These are phyloP conservation scores for Serranus cabrilla DNA, from an alignment of 2,797 vertebrate genomes.

Conservation along the genomic window DNA sequence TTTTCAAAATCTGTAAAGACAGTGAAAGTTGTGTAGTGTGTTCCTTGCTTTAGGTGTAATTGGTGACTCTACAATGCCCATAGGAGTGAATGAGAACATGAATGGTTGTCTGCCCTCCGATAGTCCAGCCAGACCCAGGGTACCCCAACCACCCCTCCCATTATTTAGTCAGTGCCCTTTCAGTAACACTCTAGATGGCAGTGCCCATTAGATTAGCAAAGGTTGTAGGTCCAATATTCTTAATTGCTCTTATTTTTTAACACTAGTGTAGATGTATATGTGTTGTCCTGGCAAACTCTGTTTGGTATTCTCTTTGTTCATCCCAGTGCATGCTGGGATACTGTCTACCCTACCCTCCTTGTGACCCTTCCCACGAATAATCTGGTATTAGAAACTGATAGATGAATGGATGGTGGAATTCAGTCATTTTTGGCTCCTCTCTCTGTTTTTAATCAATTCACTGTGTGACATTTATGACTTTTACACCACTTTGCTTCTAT, in stretches of 20 bases:
- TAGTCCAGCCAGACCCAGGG: too few relatives aligned
- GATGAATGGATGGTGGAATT: slow-evolving; percentile 1
- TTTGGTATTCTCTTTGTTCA: slow-evolving; percentile 1
- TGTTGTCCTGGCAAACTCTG: background rate
- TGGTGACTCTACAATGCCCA: too few relatives aligned
- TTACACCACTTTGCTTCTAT: slow-evolving; percentile 35
- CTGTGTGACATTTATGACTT: slow-evolving; percentile 48
- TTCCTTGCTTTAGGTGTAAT: too few relatives aligned
- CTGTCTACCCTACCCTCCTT: background rate
- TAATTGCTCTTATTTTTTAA: slow-evolving; percentile 9
- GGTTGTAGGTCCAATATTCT: background rate
- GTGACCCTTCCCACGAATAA: background rate
- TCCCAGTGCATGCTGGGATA: background rate
- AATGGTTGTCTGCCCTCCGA: too few relatives aligned
- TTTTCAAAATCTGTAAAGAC: too few relatives aligned
- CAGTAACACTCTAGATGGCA: too few relatives aligned
- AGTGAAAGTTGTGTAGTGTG: too few relatives aligned
- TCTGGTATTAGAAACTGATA: background rate
- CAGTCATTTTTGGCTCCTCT: background rate
- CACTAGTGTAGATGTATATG: background rate
- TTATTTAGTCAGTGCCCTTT: too few relatives aligned
- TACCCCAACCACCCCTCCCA: too few relatives aligned
- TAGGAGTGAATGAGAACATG: too few relatives aligned
- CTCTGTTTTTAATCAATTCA: slow-evolving; percentile 41
- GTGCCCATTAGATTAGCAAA: too few relatives aligned